Evolutionary conservation across 1,140 invertebrate species (phyloP).

Genomic region (Caerostris extrusa): DNA sequence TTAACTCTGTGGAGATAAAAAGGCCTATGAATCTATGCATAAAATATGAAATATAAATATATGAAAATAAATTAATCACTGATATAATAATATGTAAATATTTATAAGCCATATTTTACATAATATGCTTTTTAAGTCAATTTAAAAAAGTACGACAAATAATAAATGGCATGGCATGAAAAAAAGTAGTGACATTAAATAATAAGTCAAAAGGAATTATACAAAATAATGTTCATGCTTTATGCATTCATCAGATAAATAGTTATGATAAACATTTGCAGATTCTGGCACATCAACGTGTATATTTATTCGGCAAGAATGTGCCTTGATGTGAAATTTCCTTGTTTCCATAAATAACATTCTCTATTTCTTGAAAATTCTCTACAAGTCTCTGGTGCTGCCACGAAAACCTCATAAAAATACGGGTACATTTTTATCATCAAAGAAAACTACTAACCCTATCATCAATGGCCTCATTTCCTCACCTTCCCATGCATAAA

Average conservation of each 20-base stretch:
- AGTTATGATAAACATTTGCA: neutral
- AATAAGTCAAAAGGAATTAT: neutral
- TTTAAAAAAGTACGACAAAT: neutral
- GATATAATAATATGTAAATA: neutral
- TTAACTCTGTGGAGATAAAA: no score
- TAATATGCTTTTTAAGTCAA: neutral
- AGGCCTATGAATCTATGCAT: no score
- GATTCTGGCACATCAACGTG: neutral
- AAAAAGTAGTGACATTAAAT: neutral
- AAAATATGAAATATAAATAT: no score
- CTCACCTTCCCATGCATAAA: slow-evolving; percentile 48
- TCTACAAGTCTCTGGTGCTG: neutral
- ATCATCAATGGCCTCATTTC: slow-evolving; percentile 52
- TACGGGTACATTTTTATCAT: slow-evolving; percentile 53
- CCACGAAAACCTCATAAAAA: slow-evolving; percentile 1
- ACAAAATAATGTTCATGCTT: no score
- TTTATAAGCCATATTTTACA: neutral
- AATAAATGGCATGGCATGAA: neutral
- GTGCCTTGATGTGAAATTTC: neutral
- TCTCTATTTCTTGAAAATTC: neutral
- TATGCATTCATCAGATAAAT: neutral
- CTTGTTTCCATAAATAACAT: neutral
- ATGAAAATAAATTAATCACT: neutral
- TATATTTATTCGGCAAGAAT: neutral
- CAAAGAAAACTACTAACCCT: slow-evolving; percentile 37